Percentiles rank a stretch among this genome's conserved stretches.
Evolutionary conservation across 2,113 vertebrate species (phyloP).

Genomic region (Pagrus major): DNA sequence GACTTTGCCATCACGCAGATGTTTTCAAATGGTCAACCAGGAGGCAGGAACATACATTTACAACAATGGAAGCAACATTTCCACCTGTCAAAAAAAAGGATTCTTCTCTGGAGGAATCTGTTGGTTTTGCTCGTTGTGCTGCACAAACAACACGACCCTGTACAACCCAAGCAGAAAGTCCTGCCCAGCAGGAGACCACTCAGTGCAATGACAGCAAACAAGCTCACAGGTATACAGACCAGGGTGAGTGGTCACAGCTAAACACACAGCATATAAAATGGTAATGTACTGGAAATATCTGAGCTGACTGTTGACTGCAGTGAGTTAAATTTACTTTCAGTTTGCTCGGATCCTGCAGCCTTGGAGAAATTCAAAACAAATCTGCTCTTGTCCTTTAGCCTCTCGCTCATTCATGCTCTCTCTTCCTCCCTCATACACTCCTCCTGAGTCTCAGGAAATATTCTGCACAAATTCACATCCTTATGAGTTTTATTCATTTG

Average conservation of each 20-base stretch:
- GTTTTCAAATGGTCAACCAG: not conserved
- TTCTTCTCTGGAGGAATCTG: slow-evolving; percentile 5
- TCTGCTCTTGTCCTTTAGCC: not conserved
- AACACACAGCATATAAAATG: not conserved
- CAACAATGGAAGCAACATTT: slow-evolving; percentile 10
- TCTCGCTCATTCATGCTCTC: not conserved
- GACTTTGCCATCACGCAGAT: not conserved
- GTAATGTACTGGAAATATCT: slow-evolving; percentile 8
- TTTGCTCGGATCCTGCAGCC: not conserved
- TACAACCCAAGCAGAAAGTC: not conserved
- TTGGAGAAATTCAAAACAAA: not conserved
- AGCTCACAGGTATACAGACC: slow-evolving; percentile 18
- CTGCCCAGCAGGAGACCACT: slow-evolving; percentile 60
- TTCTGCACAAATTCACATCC: not conserved
- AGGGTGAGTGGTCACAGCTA: slow-evolving; percentile 4
- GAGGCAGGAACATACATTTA: not conserved
- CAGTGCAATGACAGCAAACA: slow-evolving; percentile 34
- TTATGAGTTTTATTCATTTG: not conserved
- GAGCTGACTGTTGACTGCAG: not conserved
- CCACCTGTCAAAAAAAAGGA: not conserved
- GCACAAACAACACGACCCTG: slow-evolving; percentile 29
- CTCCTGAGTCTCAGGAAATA: not conserved
- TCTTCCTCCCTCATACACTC: not conserved
- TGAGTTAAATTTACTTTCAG: slow-evolving; percentile 1
- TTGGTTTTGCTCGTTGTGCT: not conserved